Evolutionary conservation across 2,888 invertebrate genomes (phyloP).

Genomic region (Megastigmus dorsalis): DNA sequence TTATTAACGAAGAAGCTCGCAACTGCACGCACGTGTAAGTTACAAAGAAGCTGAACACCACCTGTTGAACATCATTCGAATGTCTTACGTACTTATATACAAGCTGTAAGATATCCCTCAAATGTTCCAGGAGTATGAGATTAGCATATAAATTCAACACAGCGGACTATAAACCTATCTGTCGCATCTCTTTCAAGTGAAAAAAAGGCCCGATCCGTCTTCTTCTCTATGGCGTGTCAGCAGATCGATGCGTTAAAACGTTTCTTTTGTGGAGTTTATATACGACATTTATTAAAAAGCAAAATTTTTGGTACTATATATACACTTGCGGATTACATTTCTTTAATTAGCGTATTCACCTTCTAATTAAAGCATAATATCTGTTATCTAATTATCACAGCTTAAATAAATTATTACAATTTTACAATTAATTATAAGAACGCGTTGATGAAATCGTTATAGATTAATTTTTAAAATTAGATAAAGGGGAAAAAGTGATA

Average conservation of each 20-base stretch:
- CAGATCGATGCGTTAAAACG: constrained; percentile 12
- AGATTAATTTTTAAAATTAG: too few relatives aligned
- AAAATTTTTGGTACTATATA: neutral
- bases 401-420: too few relatives aligned
- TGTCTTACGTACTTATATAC: constrained; percentile 48
- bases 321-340: too few relatives aligned
- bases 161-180: constrained; percentile 43
- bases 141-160: constrained; percentile 51
- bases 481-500: too few relatives aligned
- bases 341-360: too few relatives aligned
- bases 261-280: constrained; percentile 13
- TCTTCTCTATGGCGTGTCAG: constrained; percentile 17
- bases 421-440: too few relatives aligned
- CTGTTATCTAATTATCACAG: too few relatives aligned
- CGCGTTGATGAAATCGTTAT: too few relatives aligned
- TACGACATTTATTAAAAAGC: too few relatives aligned
- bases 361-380: too few relatives aligned
- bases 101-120: constrained; percentile 47
- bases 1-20: neutral
- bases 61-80: constrained; percentile 51
- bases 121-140: constrained; percentile 39
- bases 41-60: constrained; percentile 42
- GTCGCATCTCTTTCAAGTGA: constrained; percentile 40
- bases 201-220: constrained; percentile 34
- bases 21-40: constrained; percentile 4